These are phyloP conservation scores for Pavo muticus DNA, from an alignment of 2,113 vertebrate genomes.

Conservation along the genomic window DNA sequence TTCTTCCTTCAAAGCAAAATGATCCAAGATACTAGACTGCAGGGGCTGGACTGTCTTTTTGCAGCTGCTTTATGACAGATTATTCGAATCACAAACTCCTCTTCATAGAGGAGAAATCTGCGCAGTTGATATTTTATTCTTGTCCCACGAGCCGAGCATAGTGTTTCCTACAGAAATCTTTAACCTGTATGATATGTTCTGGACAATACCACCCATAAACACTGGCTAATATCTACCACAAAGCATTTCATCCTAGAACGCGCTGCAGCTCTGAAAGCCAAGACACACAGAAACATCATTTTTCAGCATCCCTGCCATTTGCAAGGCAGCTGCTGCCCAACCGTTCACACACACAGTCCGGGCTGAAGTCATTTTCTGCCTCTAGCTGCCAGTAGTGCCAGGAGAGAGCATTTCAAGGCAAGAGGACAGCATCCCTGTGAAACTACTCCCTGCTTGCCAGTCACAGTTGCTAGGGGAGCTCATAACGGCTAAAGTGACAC, in stretches of 20 bases:
- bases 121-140: not conserved
- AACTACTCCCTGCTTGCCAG: not conserved
- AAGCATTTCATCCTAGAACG: not conserved
- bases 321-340: not conserved
- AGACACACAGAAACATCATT: not conserved
- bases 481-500: not conserved
- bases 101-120: not conserved
- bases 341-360: not conserved
- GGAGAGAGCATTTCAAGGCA: accelerated
- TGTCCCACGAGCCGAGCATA: accelerated
- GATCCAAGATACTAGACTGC: not conserved
- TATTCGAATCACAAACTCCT: not conserved
- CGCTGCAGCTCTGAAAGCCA: not conserved
- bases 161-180: not conserved
- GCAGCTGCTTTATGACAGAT: not conserved
- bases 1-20: not conserved
- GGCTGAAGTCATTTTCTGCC: not conserved
- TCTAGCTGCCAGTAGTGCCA: accelerated
- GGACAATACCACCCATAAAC: not conserved
- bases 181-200: not conserved
- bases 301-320: not conserved
- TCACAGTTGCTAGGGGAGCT: not conserved
- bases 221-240: not conserved
- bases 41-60: not conserved
- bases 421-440: not conserved